Conservation (phyloP, 2,113 vertebrate genomes). For the Monopterus albus region DNA sequence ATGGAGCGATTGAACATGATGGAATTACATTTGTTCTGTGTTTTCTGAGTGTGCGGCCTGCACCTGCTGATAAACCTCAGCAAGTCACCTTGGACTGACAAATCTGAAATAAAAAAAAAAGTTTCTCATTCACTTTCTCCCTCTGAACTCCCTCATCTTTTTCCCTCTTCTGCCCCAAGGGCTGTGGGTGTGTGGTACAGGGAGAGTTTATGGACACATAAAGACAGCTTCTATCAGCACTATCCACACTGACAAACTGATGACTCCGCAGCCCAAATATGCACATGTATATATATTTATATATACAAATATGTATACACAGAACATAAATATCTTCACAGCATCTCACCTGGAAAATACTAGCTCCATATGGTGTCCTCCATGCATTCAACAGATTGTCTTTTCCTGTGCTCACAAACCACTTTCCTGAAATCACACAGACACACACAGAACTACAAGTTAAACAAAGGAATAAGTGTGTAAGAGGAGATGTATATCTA, state of each 20-base stretch:
- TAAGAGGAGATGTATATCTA: neutral
- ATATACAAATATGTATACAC: neutral
- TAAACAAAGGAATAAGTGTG: neutral
- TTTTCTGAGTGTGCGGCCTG: conserved; percentile 19
- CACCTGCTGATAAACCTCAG: conserved; percentile 49
- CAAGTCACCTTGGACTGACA: conserved; percentile 57
- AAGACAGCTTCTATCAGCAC: conserved; percentile 8
- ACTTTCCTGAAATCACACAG: conserved; percentile 83
- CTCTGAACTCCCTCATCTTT: conserved; percentile 21
- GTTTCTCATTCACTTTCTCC: conserved; percentile 6
- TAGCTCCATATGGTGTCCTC: conserved; percentile 83
- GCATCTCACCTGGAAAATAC: conserved; percentile 86
- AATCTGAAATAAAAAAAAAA: conserved; percentile 31
- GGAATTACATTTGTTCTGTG: conserved; percentile 24
- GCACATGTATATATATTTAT: neutral
- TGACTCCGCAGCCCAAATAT: neutral
- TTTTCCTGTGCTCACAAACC: conserved; percentile 91
- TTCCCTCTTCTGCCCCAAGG: conserved; percentile 10
- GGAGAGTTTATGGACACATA: neutral
- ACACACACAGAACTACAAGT: conserved; percentile 1
- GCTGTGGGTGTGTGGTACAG: neutral
- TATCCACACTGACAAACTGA: conserved; percentile 10
- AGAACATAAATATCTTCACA: conserved; percentile 14
- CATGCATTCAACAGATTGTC: conserved; percentile 87
- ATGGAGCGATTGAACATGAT: conserved; percentile 5